phyloP scores from a whole-genome alignment of 2,888 invertebrate genomes.

The Alviniconcha strummeri region DNA sequence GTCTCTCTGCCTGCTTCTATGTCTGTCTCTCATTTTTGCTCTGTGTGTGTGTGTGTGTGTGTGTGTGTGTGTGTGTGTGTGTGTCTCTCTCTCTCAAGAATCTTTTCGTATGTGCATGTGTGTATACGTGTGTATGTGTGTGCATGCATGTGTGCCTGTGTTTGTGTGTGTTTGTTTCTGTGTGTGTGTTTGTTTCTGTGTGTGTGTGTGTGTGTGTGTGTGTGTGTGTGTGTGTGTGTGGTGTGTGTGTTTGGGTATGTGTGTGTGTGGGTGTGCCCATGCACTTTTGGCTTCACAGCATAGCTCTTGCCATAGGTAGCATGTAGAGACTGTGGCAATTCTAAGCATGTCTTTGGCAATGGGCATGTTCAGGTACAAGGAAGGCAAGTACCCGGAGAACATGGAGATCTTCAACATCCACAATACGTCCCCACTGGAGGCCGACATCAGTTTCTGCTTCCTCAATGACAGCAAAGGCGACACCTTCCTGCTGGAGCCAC shows the following conservation, averaged over 20 bases:
- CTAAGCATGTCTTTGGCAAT: no score
- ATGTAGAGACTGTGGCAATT: no score
- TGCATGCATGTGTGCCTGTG: background rate
- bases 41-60: no score
- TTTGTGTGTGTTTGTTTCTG: background rate
- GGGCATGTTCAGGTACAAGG: conserved; percentile 60
- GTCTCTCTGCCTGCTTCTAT: background rate
- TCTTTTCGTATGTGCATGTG: no score
- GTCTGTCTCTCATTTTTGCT: background rate
- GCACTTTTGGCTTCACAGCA: no score
- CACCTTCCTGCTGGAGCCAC: conserved; percentile 73
- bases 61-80: background rate
- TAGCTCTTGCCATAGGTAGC: no score
- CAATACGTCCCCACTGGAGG: conserved; percentile 72
- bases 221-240: background rate
- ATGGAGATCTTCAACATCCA: conserved; percentile 69
- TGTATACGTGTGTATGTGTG: background rate
- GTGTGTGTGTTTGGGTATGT: background rate
- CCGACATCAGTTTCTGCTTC: conserved; percentile 73
- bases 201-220: no score
- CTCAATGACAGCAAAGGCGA: conserved; percentile 71
- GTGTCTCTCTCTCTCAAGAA: background rate
- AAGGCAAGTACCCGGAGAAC: conserved; percentile 72
- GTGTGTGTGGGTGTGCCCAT: no score
- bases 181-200: background rate